Base-by-base conservation (phyloP, 2,888 invertebrate species). In the Apamea sordens region DNA sequence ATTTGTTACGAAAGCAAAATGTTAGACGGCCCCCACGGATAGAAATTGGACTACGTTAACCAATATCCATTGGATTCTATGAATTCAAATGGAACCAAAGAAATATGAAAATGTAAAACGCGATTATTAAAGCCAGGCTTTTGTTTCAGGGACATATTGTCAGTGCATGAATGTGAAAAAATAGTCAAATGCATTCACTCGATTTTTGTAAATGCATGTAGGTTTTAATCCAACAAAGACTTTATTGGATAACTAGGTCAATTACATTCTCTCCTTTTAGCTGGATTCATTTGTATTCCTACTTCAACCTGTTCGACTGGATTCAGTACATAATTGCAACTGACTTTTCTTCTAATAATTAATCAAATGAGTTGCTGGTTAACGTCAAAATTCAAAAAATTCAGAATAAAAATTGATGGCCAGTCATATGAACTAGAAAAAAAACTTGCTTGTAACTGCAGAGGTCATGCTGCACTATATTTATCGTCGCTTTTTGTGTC, bases 1-100 rank as follows among this genome's bases (percentile, higher is more conserved):
- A 74, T 73, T 69, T 72, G 83, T 70, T 76, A 70, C 15, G 36
- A 74, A 21, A 53, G 76, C 69, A 86, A 77, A 86, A 87, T 76
- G 44, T 80, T 80, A 68, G 32, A 71, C 13, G 36, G 65, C 11
- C 28, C 21, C 47, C 32, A 28, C 67, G 32, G n/a, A 76, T 80
- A 56, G 72, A 70, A 80, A 84, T 80, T 76, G 80, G 47, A 69
- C 73, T 64, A 36, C 67, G 61, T 63, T 77, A 61, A 68, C 68
- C 70, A 28, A 74, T 73, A 68, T 74, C 56, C 24, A 67, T 64
- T 76, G 36, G 61, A 53, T 76, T 76, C 28, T 61, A 73, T 76
- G 50, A 73, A 82, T 64, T 74, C 4, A 24, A 53, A 82, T 70
- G 15, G 44, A 68, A 18, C 21, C 10, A 63, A 56, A 70, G n/a